These are phyloP conservation scores for Zaprionus lineosus DNA, from an alignment of 2,888 invertebrate species.

Conservation along the genomic window DNA sequence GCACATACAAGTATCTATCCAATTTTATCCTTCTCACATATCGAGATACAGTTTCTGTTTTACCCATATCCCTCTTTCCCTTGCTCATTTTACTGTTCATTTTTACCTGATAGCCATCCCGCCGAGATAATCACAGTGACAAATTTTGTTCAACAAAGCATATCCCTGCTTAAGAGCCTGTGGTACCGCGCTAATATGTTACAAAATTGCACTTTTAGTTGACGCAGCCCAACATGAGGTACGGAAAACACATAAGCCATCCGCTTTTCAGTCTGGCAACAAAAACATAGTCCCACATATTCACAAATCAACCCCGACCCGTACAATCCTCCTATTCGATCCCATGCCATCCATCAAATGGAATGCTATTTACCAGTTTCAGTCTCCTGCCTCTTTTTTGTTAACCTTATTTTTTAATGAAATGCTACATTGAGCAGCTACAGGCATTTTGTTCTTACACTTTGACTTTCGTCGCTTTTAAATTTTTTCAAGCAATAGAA, in stretches of 20 bases:
- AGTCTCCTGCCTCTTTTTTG: slow-evolving; percentile 21
- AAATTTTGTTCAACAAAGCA: slow-evolving; percentile 44
- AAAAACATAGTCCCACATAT: too few relatives aligned
- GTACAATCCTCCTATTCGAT: slow-evolving; percentile 11
- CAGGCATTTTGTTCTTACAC: slow-evolving; percentile 36
- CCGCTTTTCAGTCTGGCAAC: too few relatives aligned
- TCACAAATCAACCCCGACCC: slow-evolving; percentile 18
- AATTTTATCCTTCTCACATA: too few relatives aligned
- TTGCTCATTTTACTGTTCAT: neutral
- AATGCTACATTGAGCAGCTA: too few relatives aligned
- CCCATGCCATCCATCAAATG: slow-evolving; percentile 46
- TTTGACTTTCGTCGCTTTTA: slow-evolving; percentile 60
- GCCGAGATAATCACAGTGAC: slow-evolving; percentile 63
- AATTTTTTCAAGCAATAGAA: too few relatives aligned
- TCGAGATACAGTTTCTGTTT: too few relatives aligned
- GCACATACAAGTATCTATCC: too few relatives aligned
- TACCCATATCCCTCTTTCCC: slow-evolving; percentile 1
- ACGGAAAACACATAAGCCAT: slow-evolving; percentile 20
- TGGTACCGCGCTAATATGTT: slow-evolving; percentile 67
- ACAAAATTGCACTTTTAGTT: slow-evolving; percentile 74
- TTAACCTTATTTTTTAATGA: neutral
- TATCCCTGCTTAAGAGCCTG: slow-evolving; percentile 4
- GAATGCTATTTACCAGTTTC: slow-evolving; percentile 60
- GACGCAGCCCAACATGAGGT: slow-evolving; percentile 53
- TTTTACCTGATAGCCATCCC: slow-evolving; percentile 44